phyloP scores from a whole-genome alignment of 2,888 invertebrate species.

The Amiota mariae region DNA sequence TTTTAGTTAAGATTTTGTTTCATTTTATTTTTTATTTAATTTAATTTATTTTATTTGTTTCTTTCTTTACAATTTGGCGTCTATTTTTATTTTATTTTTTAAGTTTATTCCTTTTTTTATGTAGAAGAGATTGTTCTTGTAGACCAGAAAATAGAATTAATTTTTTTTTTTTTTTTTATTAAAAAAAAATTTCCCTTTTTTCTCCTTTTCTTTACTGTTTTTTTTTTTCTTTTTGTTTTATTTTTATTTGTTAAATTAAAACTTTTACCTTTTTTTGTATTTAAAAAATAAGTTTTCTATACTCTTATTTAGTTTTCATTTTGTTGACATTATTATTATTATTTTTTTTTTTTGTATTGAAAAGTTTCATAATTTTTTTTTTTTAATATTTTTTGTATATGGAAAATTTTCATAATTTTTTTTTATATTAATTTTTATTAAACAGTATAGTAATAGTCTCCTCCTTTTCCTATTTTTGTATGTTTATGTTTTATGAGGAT shows the following conservation, averaged over 20 bases:
- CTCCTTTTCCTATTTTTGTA: not conserved
- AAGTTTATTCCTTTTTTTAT: too few species aligned
- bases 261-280: slow-evolving; percentile 23
- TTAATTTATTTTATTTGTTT: slow-evolving; percentile 36
- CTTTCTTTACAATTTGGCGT: slow-evolving; percentile 15
- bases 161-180: too few species aligned
- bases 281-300: slow-evolving; percentile 3
- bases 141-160: too few species aligned
- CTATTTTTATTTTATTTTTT: too few species aligned
- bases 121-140: too few species aligned
- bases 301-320: not conserved
- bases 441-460: slow-evolving; percentile 1
- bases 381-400: too few species aligned
- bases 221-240: not conserved
- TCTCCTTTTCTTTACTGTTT: not conserved
- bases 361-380: slow-evolving; percentile 1
- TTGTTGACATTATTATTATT: not conserved
- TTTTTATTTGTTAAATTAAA: slow-evolving; percentile 23
- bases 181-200: too few species aligned
- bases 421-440: not conserved
- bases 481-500: not conserved
- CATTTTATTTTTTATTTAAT: slow-evolving; percentile 16
- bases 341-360: slow-evolving; percentile 13
- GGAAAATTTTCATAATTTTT: not conserved
- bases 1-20: not conserved